phyloP scores from a whole-genome alignment of 2,888 invertebrate species.

The Theodoxus fluviatilis region DNA sequence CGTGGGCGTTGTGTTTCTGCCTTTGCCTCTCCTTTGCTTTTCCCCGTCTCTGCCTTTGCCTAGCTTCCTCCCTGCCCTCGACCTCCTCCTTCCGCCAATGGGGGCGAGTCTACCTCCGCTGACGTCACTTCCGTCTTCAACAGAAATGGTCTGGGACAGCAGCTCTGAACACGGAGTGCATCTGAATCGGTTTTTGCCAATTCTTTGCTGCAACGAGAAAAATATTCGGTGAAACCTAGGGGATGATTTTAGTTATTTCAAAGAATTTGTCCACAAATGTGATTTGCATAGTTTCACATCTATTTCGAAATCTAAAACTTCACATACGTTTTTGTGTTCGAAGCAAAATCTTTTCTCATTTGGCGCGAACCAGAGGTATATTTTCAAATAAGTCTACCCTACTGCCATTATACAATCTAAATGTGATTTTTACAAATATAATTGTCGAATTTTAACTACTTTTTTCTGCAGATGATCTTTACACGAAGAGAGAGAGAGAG shows the following conservation, averaged over 20 bases:
- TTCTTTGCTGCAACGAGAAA: slow-evolving; percentile 37
- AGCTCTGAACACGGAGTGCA: slow-evolving; percentile 45
- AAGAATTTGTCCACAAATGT: too few relatives aligned
- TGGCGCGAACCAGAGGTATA: neutral
- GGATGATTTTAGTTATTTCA: too few relatives aligned
- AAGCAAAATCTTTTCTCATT: neutral
- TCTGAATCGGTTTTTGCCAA: slow-evolving; percentile 45
- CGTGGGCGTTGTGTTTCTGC: neutral
- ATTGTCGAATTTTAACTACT: too few relatives aligned
- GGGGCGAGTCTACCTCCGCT: too few relatives aligned
- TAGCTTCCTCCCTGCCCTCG: neutral
- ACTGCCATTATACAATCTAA: too few relatives aligned
- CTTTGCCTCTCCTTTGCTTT: neutral
- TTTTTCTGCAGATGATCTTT: too few relatives aligned
- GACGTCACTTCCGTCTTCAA: neutral
- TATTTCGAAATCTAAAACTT: neutral
- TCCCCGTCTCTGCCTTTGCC: neutral
- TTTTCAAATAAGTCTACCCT: too few relatives aligned
- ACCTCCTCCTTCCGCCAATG: slow-evolving; percentile 2
- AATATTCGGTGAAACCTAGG: neutral
- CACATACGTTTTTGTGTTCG: too few relatives aligned
- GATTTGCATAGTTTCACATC: neutral
- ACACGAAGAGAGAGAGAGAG: too few relatives aligned
- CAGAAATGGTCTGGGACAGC: neutral
- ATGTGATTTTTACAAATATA: too few relatives aligned